These are phyloP conservation scores for Albula glossodonta DNA, from an alignment of 2,113 vertebrate genomes.

Conservation along the genomic window DNA sequence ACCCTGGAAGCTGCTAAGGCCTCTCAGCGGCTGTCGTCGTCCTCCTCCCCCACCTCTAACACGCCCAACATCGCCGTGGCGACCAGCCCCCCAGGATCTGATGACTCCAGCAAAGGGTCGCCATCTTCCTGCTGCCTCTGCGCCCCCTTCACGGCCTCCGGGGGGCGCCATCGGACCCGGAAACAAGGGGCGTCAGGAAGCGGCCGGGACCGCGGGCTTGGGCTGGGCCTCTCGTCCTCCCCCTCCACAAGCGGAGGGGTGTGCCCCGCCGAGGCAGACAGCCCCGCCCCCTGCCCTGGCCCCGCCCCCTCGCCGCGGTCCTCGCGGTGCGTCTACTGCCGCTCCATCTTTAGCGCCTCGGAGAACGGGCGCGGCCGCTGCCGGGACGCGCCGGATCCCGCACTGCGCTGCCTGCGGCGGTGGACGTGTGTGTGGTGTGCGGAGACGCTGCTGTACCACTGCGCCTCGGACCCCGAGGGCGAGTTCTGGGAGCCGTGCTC, in stretches of 20 bases:
- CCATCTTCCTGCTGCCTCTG: constrained; percentile 75
- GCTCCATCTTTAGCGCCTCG: constrained; percentile 81
- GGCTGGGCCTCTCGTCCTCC: constrained; percentile 11
- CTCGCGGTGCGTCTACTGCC: constrained; percentile 87
- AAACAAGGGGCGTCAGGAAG: not conserved
- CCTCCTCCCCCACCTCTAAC: constrained; percentile 67
- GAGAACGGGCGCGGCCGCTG: constrained; percentile 87
- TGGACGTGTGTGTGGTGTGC: constrained; percentile 93
- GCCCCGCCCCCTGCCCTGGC: constrained; percentile 65
- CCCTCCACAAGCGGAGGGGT: constrained; percentile 47
- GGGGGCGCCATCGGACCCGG: constrained; percentile 60
- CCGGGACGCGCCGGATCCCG: constrained; percentile 86
- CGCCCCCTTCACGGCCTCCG: constrained; percentile 70
- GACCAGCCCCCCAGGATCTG: constrained; percentile 27
- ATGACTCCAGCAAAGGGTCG: constrained; percentile 64
- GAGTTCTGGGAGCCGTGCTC: constrained; percentile 94
- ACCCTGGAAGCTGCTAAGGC: constrained; percentile 72
- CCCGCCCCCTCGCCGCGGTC: constrained; percentile 61
- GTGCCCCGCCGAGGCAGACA: constrained; percentile 68
- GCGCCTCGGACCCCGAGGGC: constrained; percentile 92
- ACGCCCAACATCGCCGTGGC: constrained; percentile 61
- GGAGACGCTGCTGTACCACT: constrained; percentile 92
- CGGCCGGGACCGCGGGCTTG: constrained; percentile 27
- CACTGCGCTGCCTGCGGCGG: constrained; percentile 81
- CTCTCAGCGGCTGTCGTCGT: constrained; percentile 60